phyloP scores from a whole-genome alignment of 1,140 invertebrate genomes.

The Nephotettix cincticeps region DNA sequence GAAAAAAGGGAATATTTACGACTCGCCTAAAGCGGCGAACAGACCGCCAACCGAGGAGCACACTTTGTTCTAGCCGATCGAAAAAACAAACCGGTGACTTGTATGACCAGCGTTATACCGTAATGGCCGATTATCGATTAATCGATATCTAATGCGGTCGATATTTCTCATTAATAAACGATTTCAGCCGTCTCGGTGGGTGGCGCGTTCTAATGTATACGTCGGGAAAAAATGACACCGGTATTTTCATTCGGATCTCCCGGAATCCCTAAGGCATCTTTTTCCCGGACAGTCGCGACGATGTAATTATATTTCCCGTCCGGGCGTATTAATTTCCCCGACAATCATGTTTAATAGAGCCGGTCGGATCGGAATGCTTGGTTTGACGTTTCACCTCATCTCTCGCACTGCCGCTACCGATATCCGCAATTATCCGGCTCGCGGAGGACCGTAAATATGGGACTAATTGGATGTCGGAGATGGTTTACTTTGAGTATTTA shows the following conservation, averaged over 20 bases:
- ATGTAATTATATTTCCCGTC: conserved; percentile 6
- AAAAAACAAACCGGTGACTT: no score
- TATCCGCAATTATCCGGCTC: neutral
- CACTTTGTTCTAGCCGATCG: no score
- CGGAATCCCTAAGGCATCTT: neutral
- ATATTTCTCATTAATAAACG: conserved; percentile 7
- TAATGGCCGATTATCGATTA: no score
- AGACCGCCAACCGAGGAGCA: no score
- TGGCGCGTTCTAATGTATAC: conserved; percentile 11
- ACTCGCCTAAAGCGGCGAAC: no score
- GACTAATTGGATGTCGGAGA: no score
- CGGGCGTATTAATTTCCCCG: conserved; percentile 12
- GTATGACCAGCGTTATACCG: no score
- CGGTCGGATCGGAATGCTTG: neutral
- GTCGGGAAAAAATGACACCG: neutral
- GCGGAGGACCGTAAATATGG: neutral
- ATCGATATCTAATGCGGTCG: conserved; percentile 7
- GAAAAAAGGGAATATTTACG: no score
- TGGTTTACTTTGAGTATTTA: no score
- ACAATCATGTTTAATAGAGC: conserved; percentile 1
- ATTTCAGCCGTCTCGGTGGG: neutral
- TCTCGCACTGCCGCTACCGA: neutral
- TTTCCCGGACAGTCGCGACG: neutral
- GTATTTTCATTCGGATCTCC: conserved; percentile 4
- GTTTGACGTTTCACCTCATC: neutral